phyloP scores from a whole-genome alignment of 2,797 vertebrate species.

The Rhabdomys pumilio region DNA sequence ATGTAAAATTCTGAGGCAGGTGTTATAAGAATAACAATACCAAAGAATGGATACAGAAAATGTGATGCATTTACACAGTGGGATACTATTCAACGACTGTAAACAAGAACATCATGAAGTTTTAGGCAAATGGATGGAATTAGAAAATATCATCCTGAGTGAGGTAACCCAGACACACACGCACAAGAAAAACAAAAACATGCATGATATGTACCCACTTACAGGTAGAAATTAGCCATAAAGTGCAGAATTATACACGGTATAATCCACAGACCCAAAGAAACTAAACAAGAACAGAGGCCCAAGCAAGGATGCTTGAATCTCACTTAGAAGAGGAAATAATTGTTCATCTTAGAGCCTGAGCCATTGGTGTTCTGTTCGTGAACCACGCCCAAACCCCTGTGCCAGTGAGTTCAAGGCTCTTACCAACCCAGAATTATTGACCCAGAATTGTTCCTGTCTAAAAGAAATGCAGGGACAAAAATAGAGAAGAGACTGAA shows the following conservation, averaged over 20 bases:
- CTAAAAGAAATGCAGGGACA: background rate
- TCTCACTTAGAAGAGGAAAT: background rate
- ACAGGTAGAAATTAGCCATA: background rate
- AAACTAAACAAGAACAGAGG: background rate
- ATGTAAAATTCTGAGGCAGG: background rate
- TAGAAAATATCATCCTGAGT: background rate
- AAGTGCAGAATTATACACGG: background rate
- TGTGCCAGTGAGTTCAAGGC: background rate
- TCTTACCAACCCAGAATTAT: background rate
- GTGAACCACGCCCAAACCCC: no score
- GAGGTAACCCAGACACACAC: background rate
- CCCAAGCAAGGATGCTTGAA: background rate
- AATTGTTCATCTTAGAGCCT: background rate
- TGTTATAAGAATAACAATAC: background rate
- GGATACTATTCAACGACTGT: background rate
- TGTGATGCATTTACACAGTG: background rate
- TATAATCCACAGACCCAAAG: background rate
- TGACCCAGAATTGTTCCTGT: background rate
- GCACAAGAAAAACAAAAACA: no score
- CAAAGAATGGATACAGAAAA: background rate
- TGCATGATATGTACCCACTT: background rate
- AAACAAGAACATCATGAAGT: background rate
- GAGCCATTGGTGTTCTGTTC: background rate
- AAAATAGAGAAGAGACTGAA: background rate
- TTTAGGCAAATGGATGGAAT: background rate